Conservation (phyloP, 2,888 invertebrate genomes). For the Eurois occulta region DNA sequence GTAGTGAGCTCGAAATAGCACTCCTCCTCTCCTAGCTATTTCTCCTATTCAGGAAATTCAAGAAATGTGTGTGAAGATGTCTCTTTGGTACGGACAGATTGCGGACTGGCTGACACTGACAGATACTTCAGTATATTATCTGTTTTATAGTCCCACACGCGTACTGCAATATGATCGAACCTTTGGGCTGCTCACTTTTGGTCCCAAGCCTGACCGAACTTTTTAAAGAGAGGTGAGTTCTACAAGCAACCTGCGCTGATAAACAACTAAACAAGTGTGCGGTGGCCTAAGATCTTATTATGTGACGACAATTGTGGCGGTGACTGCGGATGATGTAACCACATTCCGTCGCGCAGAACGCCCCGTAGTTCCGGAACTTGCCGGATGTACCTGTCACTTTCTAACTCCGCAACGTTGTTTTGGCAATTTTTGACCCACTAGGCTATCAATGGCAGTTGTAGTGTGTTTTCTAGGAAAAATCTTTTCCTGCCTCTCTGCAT, state of each 20-base stretch:
- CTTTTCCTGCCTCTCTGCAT: neutral
- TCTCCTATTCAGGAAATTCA: too few species aligned
- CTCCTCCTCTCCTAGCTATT: too few species aligned
- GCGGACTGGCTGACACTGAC: neutral
- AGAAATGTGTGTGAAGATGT: neutral
- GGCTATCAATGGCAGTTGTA: constrained; percentile 16
- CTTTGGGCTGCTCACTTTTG: neutral
- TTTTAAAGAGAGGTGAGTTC: neutral
- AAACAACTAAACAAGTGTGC: constrained; percentile 11
- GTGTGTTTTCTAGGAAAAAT: neutral
- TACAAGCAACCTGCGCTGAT: neutral
- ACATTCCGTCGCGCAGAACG: constrained; percentile 71
- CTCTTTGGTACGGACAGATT: neutral
- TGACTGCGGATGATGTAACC: constrained; percentile 71
- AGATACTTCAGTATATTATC: neutral
- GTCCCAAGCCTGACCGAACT: neutral
- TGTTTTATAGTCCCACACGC: neutral
- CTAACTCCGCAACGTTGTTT: constrained; percentile 67
- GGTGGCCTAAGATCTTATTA: constrained; percentile 30
- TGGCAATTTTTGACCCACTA: constrained; percentile 66
- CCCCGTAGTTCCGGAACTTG: constrained; percentile 78
- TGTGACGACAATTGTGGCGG: constrained; percentile 63
- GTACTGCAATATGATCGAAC: neutral
- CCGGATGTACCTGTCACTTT: constrained; percentile 80
- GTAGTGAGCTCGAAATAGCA: too few species aligned